These are phyloP conservation scores for Myotis pilosus DNA, from an alignment of 2,797 vertebrate species.

Conservation along the genomic window DNA sequence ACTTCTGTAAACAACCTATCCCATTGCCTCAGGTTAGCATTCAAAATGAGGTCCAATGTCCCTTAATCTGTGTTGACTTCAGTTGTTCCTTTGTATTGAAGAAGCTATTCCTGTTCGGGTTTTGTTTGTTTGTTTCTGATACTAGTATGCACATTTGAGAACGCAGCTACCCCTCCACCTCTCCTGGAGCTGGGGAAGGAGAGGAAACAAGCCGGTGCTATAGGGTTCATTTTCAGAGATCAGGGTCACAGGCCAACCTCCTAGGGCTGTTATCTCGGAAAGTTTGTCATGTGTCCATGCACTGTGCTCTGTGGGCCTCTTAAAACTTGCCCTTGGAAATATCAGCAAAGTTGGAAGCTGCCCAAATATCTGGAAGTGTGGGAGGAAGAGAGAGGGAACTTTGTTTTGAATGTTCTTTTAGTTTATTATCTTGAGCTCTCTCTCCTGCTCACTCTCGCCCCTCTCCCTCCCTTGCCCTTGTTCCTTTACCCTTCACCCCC, in stretches of 20 bases:
- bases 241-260: background rate
- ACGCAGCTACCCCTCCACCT: background rate
- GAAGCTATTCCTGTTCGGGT: background rate
- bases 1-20: background rate
- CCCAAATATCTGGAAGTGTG: background rate
- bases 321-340: constrained; percentile 40
- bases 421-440: background rate
- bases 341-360: background rate
- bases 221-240: background rate
- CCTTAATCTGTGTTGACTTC: background rate
- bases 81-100: constrained; percentile 1
- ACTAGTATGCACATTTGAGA: background rate
- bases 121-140: background rate
- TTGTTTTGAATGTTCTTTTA: background rate
- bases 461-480: too few species aligned
- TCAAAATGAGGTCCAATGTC: background rate
- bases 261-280: background rate
- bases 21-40: background rate
- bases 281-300: background rate
- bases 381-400: background rate
- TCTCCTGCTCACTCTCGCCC: background rate
- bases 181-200: background rate
- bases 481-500: background rate
- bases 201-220: too few species aligned
- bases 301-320: background rate